phyloP scores from a whole-genome alignment of 2,888 invertebrate species.

The Coremacera marginata region DNA sequence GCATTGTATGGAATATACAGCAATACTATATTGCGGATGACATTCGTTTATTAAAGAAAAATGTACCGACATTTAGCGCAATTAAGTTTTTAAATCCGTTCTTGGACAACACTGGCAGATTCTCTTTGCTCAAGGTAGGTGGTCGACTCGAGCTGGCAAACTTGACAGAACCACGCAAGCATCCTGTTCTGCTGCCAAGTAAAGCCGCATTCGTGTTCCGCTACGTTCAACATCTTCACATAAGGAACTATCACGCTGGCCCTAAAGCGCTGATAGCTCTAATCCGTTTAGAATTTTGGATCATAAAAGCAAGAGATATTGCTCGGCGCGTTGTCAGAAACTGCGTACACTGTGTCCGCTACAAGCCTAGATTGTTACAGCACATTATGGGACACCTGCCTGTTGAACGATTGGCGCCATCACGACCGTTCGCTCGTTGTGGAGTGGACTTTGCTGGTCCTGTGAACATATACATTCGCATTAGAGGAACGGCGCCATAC shows the following conservation, averaged over 20 bases:
- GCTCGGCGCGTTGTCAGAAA: too few species aligned
- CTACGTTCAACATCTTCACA: constrained; percentile 40
- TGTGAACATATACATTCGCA: too few species aligned
- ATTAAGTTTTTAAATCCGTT: constrained; percentile 36
- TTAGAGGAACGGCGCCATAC: too few species aligned
- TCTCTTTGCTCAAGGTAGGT: constrained; percentile 40
- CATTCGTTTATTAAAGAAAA: constrained; percentile 23
- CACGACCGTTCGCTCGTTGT: too few species aligned
- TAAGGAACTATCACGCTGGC: constrained; percentile 43
- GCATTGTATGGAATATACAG: constrained; percentile 40
- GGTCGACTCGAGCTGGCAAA: constrained; percentile 35
- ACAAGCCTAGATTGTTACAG: too few species aligned
- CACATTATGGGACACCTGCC: too few species aligned
- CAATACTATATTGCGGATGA: constrained; percentile 36
- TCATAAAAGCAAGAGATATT: too few species aligned
- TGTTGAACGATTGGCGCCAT: too few species aligned
- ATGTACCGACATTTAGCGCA: neutral
- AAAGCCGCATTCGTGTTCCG: constrained; percentile 25
- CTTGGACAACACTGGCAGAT: constrained; percentile 26
- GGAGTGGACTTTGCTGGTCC: too few species aligned
- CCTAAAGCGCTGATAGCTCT: constrained; percentile 41
- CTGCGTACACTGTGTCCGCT: too few species aligned
- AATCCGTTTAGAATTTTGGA: too few species aligned
- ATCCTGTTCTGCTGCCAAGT: constrained; percentile 1
- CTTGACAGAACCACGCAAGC: constrained; percentile 25